Conservation (phyloP, 2,888 invertebrate species). For the Heteromyza rotundicornis region DNA sequence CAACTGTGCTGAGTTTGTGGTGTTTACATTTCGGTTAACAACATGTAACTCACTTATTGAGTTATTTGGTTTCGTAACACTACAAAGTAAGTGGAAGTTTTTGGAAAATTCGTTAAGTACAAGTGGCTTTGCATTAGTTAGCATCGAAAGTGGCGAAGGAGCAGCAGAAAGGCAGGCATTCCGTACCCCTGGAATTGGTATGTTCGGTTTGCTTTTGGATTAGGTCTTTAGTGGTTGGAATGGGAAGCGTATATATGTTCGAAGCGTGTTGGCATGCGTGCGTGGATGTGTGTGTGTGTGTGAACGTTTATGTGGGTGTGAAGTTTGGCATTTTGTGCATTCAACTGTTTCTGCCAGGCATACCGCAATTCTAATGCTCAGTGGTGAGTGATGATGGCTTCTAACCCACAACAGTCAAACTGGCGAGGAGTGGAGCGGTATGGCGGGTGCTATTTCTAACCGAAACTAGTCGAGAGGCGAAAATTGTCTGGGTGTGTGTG, state of each 20-base stretch:
- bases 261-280: not conserved
- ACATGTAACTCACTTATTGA: slow-evolving; percentile 47
- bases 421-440: not conserved
- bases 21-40: slow-evolving; percentile 48
- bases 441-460: no score
- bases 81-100: slow-evolving; percentile 27
- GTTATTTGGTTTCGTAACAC: slow-evolving; percentile 38
- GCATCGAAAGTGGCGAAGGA: not conserved
- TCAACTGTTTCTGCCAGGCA: slow-evolving; percentile 24
- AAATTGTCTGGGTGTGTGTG: not conserved
- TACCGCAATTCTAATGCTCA: slow-evolving; percentile 30
- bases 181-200: slow-evolving; percentile 4
- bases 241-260: not conserved
- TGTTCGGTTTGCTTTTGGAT: not conserved
- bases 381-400: slow-evolving; percentile 30
- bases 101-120: slow-evolving; percentile 31
- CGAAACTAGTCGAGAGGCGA: not conserved
- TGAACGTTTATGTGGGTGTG: slow-evolving; percentile 13
- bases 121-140: slow-evolving; percentile 19
- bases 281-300: slow-evolving; percentile 1
- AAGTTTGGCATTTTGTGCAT: slow-evolving; percentile 1
- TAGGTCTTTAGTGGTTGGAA: not conserved
- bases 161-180: slow-evolving; percentile 3
- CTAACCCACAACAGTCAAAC: not conserved
- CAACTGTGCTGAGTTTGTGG: slow-evolving; percentile 35